phyloP scores from a whole-genome alignment of 2,113 vertebrate genomes.

The Pica pica region DNA sequence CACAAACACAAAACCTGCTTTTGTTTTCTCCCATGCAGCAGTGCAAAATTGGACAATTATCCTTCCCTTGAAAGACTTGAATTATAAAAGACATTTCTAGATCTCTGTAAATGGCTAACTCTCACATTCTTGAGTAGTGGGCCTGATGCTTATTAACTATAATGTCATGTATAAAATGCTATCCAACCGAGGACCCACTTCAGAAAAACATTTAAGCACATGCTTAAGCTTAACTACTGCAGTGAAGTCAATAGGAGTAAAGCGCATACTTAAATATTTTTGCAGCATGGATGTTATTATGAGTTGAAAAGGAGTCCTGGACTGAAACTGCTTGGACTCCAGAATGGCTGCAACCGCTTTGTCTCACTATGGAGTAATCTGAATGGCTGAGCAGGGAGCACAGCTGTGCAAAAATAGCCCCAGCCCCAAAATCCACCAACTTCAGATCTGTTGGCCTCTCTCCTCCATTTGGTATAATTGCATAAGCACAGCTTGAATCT shows the following conservation, averaged over 20 bases:
- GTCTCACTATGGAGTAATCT: background rate
- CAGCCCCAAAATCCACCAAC: background rate
- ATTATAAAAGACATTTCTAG: conserved; percentile 15
- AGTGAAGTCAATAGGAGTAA: background rate
- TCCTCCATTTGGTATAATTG: fast-evolving
- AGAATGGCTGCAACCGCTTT: fast-evolving
- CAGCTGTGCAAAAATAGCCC: background rate
- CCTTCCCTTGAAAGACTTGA: conserved; percentile 1
- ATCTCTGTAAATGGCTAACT: background rate
- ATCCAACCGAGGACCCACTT: background rate
- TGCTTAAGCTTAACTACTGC: background rate
- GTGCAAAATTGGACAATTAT: background rate
- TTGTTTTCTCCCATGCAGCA: background rate
- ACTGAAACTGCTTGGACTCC: background rate
- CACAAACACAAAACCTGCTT: background rate
- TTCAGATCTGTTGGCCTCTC: background rate
- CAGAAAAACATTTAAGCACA: background rate
- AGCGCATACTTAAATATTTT: background rate
- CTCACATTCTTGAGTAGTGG: background rate
- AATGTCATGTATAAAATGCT: background rate
- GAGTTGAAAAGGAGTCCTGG: background rate
- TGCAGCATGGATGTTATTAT: background rate
- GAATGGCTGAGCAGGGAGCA: background rate
- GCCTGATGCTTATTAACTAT: background rate
- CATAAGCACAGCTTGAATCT: conserved; percentile 8